Percentiles rank a stretch among this genome's conserved stretches.
Evolutionary conservation across 1,140 invertebrate genomes (phyloP).

Genomic region (Magallana ariakensis): DNA sequence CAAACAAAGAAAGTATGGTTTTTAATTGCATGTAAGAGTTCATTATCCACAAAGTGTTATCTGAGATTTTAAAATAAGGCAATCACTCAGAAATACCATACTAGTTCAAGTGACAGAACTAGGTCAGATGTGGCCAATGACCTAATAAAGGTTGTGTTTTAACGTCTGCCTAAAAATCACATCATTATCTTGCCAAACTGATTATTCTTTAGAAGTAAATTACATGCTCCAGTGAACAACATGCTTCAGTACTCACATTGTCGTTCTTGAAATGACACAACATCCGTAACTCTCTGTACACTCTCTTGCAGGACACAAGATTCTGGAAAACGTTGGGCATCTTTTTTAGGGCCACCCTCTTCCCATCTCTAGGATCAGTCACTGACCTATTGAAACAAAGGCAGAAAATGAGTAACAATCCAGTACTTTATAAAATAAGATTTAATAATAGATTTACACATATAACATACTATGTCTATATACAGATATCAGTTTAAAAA

Average conservation of each 20-base stretch:
- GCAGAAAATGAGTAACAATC: neutral
- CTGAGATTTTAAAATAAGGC: neutral
- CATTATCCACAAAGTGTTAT: slow-evolving; percentile 21
- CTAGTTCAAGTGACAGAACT: slow-evolving; percentile 3
- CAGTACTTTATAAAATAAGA: too few relatives aligned
- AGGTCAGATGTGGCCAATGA: slow-evolving; percentile 27
- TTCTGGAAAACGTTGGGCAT: slow-evolving; percentile 99
- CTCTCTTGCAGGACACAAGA: slow-evolving; percentile 97
- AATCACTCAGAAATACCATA: neutral
- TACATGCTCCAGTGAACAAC: neutral
- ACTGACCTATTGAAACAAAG: slow-evolving; percentile 91
- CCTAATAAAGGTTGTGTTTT: slow-evolving; percentile 28
- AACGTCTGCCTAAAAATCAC: neutral
- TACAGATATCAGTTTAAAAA: too few relatives aligned
- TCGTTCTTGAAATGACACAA: slow-evolving; percentile 99
- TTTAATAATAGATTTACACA: too few relatives aligned
- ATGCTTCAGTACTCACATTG: slow-evolving; percentile 89
- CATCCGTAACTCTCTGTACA: slow-evolving; percentile 99
- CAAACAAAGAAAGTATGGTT: neutral
- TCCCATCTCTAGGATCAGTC: slow-evolving; percentile 98
- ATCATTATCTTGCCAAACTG: neutral
- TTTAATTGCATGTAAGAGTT: neutral
- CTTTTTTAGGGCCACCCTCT: slow-evolving; percentile 98
- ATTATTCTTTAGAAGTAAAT: neutral
- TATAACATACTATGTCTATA: too few relatives aligned